A percentile compares a stretch with the other conserved stretches of the same genome.
Conservation (phyloP, 2,888 invertebrate species). For the Drosophila suboccidentalis region DNA sequence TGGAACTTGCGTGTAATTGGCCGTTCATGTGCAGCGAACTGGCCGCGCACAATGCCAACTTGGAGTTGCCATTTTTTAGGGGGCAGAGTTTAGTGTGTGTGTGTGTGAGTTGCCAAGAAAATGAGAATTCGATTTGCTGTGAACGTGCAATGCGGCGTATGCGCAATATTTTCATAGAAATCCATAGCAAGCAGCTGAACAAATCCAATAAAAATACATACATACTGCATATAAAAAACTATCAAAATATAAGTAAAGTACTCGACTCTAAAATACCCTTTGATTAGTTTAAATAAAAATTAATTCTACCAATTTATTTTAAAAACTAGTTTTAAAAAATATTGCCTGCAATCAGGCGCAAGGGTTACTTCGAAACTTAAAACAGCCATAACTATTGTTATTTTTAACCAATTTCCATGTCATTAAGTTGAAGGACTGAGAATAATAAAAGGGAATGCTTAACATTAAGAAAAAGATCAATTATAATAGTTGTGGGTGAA, state of each 20-base stretch:
- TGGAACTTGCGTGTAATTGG: conserved; percentile 60
- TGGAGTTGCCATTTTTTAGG: conserved; percentile 43
- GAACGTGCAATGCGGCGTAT: conserved; percentile 65
- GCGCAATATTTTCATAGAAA: conserved; percentile 56
- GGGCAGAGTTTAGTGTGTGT: conserved; percentile 6
- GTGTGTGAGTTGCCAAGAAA: conserved; percentile 26
- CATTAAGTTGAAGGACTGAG: too few relatives aligned
- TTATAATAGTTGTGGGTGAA: too few relatives aligned
- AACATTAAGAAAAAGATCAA: too few relatives aligned
- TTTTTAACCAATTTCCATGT: neutral
- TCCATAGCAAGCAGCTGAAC: conserved; percentile 38
- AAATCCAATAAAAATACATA: conserved; percentile 64
- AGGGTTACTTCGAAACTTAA: neutral
- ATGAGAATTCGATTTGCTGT: conserved; percentile 54
- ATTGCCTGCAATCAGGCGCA: neutral
- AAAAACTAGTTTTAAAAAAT: neutral
- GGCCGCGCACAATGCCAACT: conserved; percentile 38
- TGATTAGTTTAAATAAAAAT: neutral
- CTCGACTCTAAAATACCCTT: neutral
- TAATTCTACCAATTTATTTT: too few relatives aligned
- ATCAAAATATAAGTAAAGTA: neutral
- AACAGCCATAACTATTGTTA: neutral
- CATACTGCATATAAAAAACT: conserved; percentile 16
- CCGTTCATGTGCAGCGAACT: conserved; percentile 70
- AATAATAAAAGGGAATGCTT: too few relatives aligned